Evolutionary conservation across 2,888 invertebrate species (phyloP).

Genomic region (Epinotia ramella): DNA sequence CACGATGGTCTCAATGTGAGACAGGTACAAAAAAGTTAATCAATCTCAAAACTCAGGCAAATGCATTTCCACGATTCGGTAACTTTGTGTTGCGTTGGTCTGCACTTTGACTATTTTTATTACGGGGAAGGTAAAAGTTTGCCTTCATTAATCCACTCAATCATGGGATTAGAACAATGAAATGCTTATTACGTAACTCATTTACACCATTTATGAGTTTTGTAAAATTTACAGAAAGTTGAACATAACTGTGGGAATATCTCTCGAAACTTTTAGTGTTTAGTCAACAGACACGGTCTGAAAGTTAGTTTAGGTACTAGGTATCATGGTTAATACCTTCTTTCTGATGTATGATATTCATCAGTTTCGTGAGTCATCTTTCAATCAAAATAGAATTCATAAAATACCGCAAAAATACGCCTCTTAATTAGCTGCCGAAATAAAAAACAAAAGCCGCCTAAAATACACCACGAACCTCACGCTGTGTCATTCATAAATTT

Average conservation of each 20-base stretch:
- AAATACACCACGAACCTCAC: constrained; percentile 68
- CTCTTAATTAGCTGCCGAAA: constrained; percentile 49
- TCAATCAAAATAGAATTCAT: constrained; percentile 9
- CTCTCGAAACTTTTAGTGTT: neutral
- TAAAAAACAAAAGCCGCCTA: constrained; percentile 57
- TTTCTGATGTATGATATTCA: too few species aligned
- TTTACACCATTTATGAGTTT: neutral
- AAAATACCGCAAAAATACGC: constrained; percentile 41
- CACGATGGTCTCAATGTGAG: constrained; percentile 39
- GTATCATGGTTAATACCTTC: too few species aligned
- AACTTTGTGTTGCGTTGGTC: constrained; percentile 57
- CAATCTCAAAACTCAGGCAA: constrained; percentile 72
- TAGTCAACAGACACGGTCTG: neutral
- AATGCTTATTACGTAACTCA: constrained; percentile 4
- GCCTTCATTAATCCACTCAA: constrained; percentile 25
- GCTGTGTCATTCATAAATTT: constrained; percentile 74
- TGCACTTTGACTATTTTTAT: constrained; percentile 60
- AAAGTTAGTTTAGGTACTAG: too few species aligned
- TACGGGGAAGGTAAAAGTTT: constrained; percentile 50
- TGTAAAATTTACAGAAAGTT: neutral
- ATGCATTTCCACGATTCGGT: constrained; percentile 73
- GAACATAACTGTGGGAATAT: neutral
- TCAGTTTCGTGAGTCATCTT: neutral
- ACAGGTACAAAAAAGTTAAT: constrained; percentile 34
- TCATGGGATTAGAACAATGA: constrained; percentile 28